phyloP scores from a whole-genome alignment of 2,888 invertebrate genomes.

The Tridacna crocea region DNA sequence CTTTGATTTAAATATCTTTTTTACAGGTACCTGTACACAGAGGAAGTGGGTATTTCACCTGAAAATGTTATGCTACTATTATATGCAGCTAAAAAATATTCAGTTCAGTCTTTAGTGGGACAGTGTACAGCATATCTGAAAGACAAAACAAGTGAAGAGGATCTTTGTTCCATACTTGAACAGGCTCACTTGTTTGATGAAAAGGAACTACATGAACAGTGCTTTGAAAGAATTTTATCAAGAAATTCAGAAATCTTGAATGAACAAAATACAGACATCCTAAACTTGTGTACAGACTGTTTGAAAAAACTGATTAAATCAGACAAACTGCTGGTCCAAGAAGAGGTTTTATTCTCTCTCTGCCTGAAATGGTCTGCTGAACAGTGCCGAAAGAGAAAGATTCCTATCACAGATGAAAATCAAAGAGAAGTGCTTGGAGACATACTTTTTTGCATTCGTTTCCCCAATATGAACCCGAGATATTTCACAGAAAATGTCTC shows the following conservation, averaged over 20 bases:
- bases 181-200: conserved; percentile 74
- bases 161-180: conserved; percentile 85
- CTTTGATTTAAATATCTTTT: background rate
- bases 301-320: conserved; percentile 88
- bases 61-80: conserved; percentile 89
- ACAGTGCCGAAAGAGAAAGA: conserved; percentile 59
- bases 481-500: conserved; percentile 88
- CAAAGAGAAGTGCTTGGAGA: conserved; percentile 62
- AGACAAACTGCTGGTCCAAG: conserved; percentile 88
- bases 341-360: conserved; percentile 62
- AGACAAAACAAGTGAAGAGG: conserved; percentile 87
- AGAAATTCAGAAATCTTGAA: conserved; percentile 46
- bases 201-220: conserved; percentile 86
- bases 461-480: conserved; percentile 80
- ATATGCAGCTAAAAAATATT: conserved; percentile 90
- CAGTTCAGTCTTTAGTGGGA: conserved; percentile 89
- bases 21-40: conserved; percentile 88
- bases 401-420: conserved; percentile 48
- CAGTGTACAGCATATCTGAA: conserved; percentile 89
- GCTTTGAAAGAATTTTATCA: conserved; percentile 51
- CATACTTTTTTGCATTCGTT: conserved; percentile 66
- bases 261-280: conserved; percentile 86
- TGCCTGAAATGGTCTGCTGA: conserved; percentile 67
- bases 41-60: conserved; percentile 86
- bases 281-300: conserved; percentile 88